Evolutionary conservation across 1,140 invertebrate species (phyloP), one percentile per base, ranked within the genome.

Genomic region (Saccostrea cuccullata): DNA sequence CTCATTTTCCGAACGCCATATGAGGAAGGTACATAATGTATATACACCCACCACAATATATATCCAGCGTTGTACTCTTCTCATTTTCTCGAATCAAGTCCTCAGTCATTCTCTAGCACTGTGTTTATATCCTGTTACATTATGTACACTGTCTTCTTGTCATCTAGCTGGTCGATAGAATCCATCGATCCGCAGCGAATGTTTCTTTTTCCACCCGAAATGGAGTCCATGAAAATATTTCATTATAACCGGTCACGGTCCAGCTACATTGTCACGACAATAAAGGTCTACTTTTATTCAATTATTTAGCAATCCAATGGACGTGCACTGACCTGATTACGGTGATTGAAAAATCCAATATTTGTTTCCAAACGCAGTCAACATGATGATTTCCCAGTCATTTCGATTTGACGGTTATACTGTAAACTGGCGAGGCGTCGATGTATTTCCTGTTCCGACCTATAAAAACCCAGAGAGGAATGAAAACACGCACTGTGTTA

Each of bases 271-370:
- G 23, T 15, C 26, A 6, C 58, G n/a, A 17, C 58, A 64, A 64
- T 20, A 64, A 17, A 20, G 26, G 6, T 36, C 9, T 26, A 11
- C 13, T 23, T 30, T 70, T n/a, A 30, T 73, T 73, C 67, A 67
- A 20, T 67, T 73, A 73, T 30, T 73, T 60, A 36, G 26, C 30
- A 30, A 73, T 15, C 15, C 30, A 13, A 26, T 4, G 26, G 30
- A 30, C 30, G 30, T 77, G 30, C 30, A 12, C 70, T 77, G 70
- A 77, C 70, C 70, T 77, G 70, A 36, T 77, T 77, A 8, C 20
- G 60, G 23, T 36, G 70, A 77, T 36, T 77, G 70, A 30, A 77
- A 67, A 77, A 77, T 77, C 70, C 70, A 15, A 77, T 77, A 77
- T 36, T 2, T 77, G 30, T 26, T 77, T 77, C 70, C 70, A 26